phyloP scores from a whole-genome alignment of 2,797 vertebrate species.

The Onychomys leucogaster region DNA sequence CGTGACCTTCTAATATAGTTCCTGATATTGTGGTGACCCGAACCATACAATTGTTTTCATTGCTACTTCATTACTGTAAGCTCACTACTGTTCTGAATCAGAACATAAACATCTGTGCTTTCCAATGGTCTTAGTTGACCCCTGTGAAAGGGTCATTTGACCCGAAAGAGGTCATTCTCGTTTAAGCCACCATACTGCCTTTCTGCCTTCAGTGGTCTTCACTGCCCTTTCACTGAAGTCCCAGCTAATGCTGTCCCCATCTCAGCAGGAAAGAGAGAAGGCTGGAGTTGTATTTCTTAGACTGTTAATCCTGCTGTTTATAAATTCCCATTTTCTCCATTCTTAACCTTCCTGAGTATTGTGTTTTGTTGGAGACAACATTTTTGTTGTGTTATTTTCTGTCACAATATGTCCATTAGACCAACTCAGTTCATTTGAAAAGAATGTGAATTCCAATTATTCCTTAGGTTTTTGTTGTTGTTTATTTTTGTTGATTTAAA shows the following conservation, averaged over 20 bases:
- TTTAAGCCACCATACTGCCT: not conserved
- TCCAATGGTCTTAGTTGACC: not conserved
- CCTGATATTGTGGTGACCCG: too few species aligned
- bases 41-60: not conserved
- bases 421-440: not conserved
- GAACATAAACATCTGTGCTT: too few species aligned
- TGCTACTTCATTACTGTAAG: not conserved
- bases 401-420: not conserved
- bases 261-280: not conserved
- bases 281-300: slow-evolving; percentile 9
- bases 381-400: slow-evolving; percentile 18
- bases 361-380: slow-evolving; percentile 5
- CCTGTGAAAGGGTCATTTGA: too few species aligned
- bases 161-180: not conserved
- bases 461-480: not conserved
- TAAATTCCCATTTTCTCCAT: slow-evolving; percentile 16
- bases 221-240: not conserved
- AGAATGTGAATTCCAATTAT: not conserved
- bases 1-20: too few species aligned
- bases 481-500: not conserved
- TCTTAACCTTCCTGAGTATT: slow-evolving; percentile 20
- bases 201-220: not conserved
- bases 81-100: not conserved
- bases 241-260: not conserved
- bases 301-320: not conserved